Evolutionary conservation across 2,113 vertebrate genomes (phyloP), one percentile per base, ranked within the genome.

Genomic region (Mus musculus): DNA sequence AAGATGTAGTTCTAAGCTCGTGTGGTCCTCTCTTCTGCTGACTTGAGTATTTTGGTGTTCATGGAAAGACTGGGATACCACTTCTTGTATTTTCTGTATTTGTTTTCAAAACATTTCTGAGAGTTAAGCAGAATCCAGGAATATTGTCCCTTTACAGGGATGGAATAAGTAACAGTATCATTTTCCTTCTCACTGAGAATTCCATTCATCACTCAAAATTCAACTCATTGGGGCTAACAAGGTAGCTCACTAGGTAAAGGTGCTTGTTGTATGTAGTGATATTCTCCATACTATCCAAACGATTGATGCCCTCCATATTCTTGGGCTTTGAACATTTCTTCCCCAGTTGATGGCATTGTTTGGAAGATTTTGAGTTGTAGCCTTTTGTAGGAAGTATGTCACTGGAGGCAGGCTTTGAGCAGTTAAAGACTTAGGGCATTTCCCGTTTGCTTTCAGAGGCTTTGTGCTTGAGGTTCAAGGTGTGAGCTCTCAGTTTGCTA

Each of bases 51-150:
- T 88, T 42, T 46, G 77, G 33, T 69, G 26, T 30, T 87, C 42
- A 0, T 2, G 49, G 26, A 49, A 6, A 17, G 39, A 39, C 7
- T 84, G 52, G 30, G 11, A 22, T 88, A 26, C 69, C 42, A 52
- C 16, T 3, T 56, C 46, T 59, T 65, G 28, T 52, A n/a, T 78
- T 93, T 56, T 84, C 26, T 56, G 63, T 85, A 11, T 88, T 42
- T 86, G n/a, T 61, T 94, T 63, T 87, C 73, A 84, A 1, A 90
- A n/a, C 33, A 73, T 56, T 88, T 95, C 76, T 78, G 72, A 73
- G 52, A 88, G 61, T 7, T 67, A 85, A 92, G 42, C 26, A 80
- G 65, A 84, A 75, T 52, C 54, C 82, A 49, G 92, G 36, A 84
- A 59, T 28, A 20, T 13, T 77, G 7, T 73, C 33, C 42, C 65